Evolutionary conservation across 2,113 vertebrate species (phyloP), one percentile per base, ranked within the genome.

Genomic region (Sinosuthora webbiana): DNA sequence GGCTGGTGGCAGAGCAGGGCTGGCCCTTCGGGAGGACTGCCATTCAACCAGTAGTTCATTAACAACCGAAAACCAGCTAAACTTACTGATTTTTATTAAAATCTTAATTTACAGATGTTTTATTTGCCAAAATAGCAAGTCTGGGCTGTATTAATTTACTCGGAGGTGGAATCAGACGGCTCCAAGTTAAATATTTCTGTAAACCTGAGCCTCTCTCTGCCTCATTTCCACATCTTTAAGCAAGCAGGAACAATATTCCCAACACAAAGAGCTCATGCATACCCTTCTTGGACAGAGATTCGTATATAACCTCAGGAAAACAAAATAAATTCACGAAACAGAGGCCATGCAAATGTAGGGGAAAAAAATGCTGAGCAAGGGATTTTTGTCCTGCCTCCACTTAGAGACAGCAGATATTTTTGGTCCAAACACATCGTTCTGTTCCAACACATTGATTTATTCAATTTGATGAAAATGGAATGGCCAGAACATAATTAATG

Each of bases 401-500:
- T 62, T 15, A 52, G 73, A 77, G 91, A 85, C 8, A 39, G 78
- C 2, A 78, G 85, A 41, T 88, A 85, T 94, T 94, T 88, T 75
- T 94, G 84, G 33, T 52, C 65, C 59, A 64, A 86, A 82, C 65
- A 33, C 13, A 84, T 83, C 45, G 55, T 91, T 87, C 86, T 85
- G 49, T 95, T 97, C 79, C 89, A 96, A 96, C 47, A 74, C 73
- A 83, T 73, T 95, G 81, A 92, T 96, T 96, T 63, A 91, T 96
- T 95, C 79, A 69, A 86, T 94, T 89, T 93, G 94, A 84, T 67
- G 83, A 90, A 97, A 97, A 95, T 45, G 63, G 95, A 98, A 96
- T 96, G 94, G 86, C 94, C 92, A 90, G 87, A 90, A 85, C 86
- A 89, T 96, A 97, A 96, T 97, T 97, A 88, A 97, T 93, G 87